Conservation (phyloP, 1,140 invertebrate species). For the Drosophila navojoa region DNA sequence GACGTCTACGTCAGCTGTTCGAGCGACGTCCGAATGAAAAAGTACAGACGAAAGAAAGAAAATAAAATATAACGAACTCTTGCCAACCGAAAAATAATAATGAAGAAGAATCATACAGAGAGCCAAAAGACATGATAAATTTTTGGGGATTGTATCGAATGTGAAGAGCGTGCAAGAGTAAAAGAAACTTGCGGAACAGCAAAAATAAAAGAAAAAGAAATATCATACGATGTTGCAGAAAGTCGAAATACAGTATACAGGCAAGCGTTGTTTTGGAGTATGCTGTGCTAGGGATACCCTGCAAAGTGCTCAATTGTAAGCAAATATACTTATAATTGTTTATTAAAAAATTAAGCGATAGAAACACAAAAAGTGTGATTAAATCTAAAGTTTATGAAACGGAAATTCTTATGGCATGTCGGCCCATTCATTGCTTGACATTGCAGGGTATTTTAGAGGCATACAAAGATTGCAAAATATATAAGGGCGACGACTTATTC, state of each 20-base stretch:
- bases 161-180: constrained; percentile 40
- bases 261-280: constrained; percentile 5
- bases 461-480: constrained; percentile 10
- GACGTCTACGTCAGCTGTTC: constrained; percentile 37
- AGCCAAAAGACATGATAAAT: constrained; percentile 22
- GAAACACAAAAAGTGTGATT: too few relatives aligned
- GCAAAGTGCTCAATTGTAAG: background rate
- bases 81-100: constrained; percentile 26
- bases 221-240: constrained; percentile 76
- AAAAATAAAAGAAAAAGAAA: constrained; percentile 59
- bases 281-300: constrained; percentile 14
- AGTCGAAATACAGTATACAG: constrained; percentile 42
- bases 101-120: constrained; percentile 13
- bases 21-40: background rate
- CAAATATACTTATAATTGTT: too few relatives aligned
- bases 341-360: too few relatives aligned
- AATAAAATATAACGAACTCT: constrained; percentile 3
- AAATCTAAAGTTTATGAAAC: too few relatives aligned
- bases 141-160: constrained; percentile 45
- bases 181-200: constrained; percentile 59
- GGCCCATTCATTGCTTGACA: background rate
- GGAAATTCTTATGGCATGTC: too few relatives aligned
- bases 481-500: constrained; percentile 28
- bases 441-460: background rate
- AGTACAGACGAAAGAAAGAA: too few relatives aligned